Conservation (phyloP, 2,113 vertebrate genomes). For the Eudyptes chrysolophus region DNA sequence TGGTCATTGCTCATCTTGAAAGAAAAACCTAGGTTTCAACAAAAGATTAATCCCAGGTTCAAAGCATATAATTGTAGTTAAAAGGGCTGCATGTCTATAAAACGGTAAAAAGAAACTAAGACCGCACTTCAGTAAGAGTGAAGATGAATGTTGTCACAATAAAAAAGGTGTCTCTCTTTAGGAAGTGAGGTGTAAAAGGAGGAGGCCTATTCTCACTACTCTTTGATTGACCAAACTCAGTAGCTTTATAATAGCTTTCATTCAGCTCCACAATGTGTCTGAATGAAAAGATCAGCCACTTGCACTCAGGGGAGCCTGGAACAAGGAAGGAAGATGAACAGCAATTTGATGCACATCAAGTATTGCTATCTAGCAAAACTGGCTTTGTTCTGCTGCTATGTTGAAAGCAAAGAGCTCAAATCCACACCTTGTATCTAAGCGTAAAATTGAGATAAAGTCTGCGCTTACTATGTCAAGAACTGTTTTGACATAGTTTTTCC, state of each 20-base stretch:
- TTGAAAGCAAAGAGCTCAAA: not conserved
- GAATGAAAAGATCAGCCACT: not conserved
- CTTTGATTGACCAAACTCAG: not conserved
- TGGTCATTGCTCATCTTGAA: not conserved
- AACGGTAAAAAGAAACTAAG: not conserved
- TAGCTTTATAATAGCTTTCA: not conserved
- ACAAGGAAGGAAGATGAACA: not conserved
- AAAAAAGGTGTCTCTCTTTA: not conserved
- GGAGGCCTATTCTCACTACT: not conserved
- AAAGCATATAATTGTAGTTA: not conserved
- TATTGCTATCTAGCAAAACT: not conserved
- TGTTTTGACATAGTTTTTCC: not conserved
- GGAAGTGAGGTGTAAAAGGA: not conserved
- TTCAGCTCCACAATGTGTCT: not conserved
- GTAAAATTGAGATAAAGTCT: not conserved
- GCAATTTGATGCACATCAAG: not conserved
- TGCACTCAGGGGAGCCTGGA: not conserved
- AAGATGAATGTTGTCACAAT: not conserved
- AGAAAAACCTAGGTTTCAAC: not conserved
- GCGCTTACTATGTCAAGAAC: not conserved
- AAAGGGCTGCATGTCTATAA: not conserved
- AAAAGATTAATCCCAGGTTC: not conserved
- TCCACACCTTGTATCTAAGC: not conserved
- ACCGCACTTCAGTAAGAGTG: not conserved
- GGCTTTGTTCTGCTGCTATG: not conserved